Evolutionary conservation across 2,113 vertebrate species (phyloP), one percentile per base, ranked within the genome.

Genomic region (Panthera leo): DNA sequence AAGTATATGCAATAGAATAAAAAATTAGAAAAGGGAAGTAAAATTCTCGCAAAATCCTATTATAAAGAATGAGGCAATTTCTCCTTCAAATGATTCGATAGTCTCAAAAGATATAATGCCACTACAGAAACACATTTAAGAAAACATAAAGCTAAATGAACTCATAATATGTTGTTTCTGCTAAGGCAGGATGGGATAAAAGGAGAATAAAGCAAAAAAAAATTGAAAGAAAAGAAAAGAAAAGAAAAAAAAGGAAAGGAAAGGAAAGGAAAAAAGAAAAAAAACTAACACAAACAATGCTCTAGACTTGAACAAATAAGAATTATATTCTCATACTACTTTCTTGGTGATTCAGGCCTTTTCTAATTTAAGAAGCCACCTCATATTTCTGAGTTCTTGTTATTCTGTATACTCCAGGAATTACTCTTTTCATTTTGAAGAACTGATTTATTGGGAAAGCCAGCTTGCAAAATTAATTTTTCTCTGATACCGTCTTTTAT

Each of bases 71-170:
- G 75, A 92, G 51, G 89, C 82, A 94, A 97, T 98, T 95, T 91
- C 89, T 97, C 63, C 84, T 97, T 34, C 63, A 97, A 98, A 98
- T 96, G 75, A 98, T 96, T 89, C 34, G 67, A 53, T 70, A 71
- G 83, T 97, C 96, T 63, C 95, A 75, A 87, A 97, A 98, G 96
- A 97, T 97, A 95, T 36, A 97, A 84, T 89, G 39, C 86, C 91
- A 97, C 93, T 98, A 96, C 5, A 98, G 45, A 92, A 98, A 97
- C 79, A 97, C 58, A 98, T 97, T 98, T 97, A 98, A 98, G 95
- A 63, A 97, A 95, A 96, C 29, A 63, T 94, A 97, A 97, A 98
- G 97, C 76, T 97, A 98, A 98, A 98, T 94, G 90, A 98, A 97
- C 55, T 96, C 95, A 75, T 90, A 97, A 96, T 96, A 94, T 36